Conservation (phyloP, 2,797 vertebrate species). For the Mormyrus proboscirostris region DNA sequence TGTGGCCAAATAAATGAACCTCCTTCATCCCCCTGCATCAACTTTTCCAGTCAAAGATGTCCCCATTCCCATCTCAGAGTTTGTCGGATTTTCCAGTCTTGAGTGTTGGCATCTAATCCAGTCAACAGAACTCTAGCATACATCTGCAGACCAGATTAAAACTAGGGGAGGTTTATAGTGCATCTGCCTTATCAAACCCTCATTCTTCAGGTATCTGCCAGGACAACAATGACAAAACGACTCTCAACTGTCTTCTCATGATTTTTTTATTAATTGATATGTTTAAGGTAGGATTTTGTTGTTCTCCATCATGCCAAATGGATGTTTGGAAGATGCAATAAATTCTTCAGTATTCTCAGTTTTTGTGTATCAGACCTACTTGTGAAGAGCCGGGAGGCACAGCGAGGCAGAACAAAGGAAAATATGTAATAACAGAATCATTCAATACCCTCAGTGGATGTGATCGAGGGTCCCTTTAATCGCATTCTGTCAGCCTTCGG, state of each 20-base stretch:
- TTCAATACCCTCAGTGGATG: not conserved
- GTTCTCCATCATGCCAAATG: not conserved
- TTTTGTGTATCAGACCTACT: not conserved
- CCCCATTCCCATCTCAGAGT: not conserved
- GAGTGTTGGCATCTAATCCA: not conserved
- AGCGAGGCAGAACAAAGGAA: not conserved
- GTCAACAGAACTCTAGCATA: not conserved
- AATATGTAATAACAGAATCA: not conserved
- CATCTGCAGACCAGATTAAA: constrained; percentile 20
- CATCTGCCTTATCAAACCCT: not conserved
- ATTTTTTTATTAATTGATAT: not conserved
- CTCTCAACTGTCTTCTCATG: not conserved
- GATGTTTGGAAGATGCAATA: not conserved
- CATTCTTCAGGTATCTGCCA: not conserved
- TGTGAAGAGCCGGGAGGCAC: not conserved
- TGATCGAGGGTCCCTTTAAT: not conserved
- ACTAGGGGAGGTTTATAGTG: not conserved
- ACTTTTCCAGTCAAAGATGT: not conserved
- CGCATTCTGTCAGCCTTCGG: not conserved
- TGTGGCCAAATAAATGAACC: not conserved
- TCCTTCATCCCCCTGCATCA: not conserved
- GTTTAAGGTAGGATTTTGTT: not conserved
- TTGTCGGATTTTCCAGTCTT: constrained; percentile 7
- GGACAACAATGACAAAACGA: not conserved
- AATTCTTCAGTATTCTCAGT: not conserved